Conservation (phyloP, 1,140 invertebrate species). For the Cephus cinctus region DNA sequence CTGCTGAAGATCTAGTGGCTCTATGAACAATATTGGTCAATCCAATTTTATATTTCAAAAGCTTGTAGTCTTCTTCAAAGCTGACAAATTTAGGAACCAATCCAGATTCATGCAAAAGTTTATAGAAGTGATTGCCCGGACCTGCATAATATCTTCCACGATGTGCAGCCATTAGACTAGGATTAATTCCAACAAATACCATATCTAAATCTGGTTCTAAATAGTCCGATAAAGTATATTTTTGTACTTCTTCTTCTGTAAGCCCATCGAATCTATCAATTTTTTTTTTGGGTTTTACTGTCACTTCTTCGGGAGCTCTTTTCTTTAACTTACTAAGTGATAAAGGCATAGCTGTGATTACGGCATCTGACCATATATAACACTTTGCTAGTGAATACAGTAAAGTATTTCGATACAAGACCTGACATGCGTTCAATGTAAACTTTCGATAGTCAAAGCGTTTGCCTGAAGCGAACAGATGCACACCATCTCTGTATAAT, state of each 20-base stretch:
- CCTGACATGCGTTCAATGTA: too few relatives aligned
- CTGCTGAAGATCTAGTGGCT: slow-evolving; percentile 47
- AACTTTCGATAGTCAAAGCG: too few relatives aligned
- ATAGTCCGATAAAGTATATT: slow-evolving; percentile 42
- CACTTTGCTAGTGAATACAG: too few relatives aligned
- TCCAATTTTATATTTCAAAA: slow-evolving; percentile 43
- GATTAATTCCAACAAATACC: slow-evolving; percentile 52
- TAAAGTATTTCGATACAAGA: too few relatives aligned
- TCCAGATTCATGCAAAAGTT: slow-evolving; percentile 42
- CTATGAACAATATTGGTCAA: slow-evolving; percentile 50
- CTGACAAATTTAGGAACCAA: slow-evolving; percentile 35
- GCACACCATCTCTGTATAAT: too few relatives aligned
- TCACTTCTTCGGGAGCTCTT: slow-evolving; percentile 10
- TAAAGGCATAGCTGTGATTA: slow-evolving; percentile 31
- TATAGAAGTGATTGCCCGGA: slow-evolving; percentile 54
- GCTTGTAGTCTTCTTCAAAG: slow-evolving; percentile 44
- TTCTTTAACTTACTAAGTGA: slow-evolving; percentile 36
- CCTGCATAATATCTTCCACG: slow-evolving; percentile 52
- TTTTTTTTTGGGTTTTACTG: slow-evolving; percentile 28
- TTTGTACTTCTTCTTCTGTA: slow-evolving; percentile 44
- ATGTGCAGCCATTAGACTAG: slow-evolving; percentile 48
- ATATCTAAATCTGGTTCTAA: slow-evolving; percentile 42
- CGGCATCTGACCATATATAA: too few relatives aligned
- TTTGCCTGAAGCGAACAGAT: too few relatives aligned
- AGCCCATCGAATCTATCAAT: slow-evolving; percentile 44